Evolutionary conservation across 2,888 invertebrate species (phyloP).

Genomic region (Tyria jacobaeae): DNA sequence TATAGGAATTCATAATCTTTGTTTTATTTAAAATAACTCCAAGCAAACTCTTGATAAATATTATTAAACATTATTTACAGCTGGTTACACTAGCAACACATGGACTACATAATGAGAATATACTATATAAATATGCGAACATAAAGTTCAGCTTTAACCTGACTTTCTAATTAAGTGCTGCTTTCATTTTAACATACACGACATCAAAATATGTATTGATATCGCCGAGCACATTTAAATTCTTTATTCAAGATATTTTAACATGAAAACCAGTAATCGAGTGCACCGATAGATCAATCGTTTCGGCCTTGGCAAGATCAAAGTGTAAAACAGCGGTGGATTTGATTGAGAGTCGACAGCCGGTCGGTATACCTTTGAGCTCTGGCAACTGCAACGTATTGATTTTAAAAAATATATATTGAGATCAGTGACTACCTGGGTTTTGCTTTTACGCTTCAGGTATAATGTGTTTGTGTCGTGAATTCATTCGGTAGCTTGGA

Average conservation of each 20-base stretch:
- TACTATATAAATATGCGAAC: not conserved
- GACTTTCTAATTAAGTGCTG: not conserved
- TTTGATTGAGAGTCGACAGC: slow-evolving; percentile 46
- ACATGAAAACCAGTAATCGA: slow-evolving; percentile 27
- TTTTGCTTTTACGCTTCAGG: not conserved
- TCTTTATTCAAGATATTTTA: slow-evolving; percentile 10
- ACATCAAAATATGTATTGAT: slow-evolving; percentile 18
- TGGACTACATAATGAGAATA: not conserved
- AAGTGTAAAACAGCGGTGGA: slow-evolving; percentile 51
- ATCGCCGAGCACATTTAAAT: slow-evolving; percentile 15
- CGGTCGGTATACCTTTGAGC: slow-evolving; percentile 31
- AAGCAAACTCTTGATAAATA: not conserved
- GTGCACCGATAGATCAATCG: slow-evolving; percentile 28
- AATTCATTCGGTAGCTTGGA: not conserved
- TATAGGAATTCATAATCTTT: no score
- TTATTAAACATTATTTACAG: not conserved
- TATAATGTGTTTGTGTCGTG: not conserved
- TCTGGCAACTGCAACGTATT: slow-evolving; percentile 43
- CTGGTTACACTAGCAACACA: not conserved
- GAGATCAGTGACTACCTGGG: not conserved
- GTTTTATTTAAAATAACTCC: no score
- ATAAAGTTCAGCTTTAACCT: not conserved
- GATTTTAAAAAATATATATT: not conserved
- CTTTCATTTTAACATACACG: slow-evolving; percentile 37
- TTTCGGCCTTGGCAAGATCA: slow-evolving; percentile 54